Conservation (phyloP, 2,113 vertebrate species). For the Cyanoderma ruficeps region DNA sequence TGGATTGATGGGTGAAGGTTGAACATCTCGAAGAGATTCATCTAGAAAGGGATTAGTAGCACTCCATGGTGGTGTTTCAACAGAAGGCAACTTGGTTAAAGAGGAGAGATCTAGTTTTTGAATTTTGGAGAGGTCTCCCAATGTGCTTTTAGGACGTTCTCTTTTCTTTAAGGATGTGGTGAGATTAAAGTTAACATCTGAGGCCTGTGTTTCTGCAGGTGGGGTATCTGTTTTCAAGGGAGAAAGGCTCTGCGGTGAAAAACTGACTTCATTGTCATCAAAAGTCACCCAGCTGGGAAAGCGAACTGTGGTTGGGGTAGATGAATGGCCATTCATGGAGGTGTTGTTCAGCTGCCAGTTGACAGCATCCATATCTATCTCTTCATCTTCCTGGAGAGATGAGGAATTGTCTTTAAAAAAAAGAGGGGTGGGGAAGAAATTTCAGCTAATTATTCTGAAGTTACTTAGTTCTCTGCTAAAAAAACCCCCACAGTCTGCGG, state of each 20-base stretch:
- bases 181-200: conserved; percentile 62
- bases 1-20: conserved; percentile 88
- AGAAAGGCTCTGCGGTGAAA: conserved; percentile 58
- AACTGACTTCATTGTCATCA: conserved; percentile 80
- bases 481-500: not conserved
- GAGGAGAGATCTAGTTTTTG: conserved; percentile 76
- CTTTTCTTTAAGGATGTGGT: conserved; percentile 75
- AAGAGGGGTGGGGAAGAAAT: conserved; percentile 50
- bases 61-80: conserved; percentile 76
- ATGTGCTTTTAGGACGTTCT: conserved; percentile 76
- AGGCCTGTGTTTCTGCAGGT: conserved; percentile 46
- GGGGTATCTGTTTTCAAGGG: conserved; percentile 62
- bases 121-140: conserved; percentile 79
- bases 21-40: conserved; percentile 80
- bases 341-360: conserved; percentile 73
- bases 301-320: conserved; percentile 68
- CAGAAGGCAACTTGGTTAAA: conserved; percentile 68
- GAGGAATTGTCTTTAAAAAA: conserved; percentile 80
- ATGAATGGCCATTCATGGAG: conserved; percentile 74
- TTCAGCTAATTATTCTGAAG: conserved; percentile 26
- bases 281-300: conserved; percentile 91
- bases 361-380: conserved; percentile 82
- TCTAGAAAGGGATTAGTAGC: conserved; percentile 88
- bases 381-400: conserved; percentile 83
- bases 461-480: not conserved